These are phyloP conservation scores for Microcaecilia unicolor DNA, from an alignment of 2,797 vertebrate species.

Conservation along the genomic window DNA sequence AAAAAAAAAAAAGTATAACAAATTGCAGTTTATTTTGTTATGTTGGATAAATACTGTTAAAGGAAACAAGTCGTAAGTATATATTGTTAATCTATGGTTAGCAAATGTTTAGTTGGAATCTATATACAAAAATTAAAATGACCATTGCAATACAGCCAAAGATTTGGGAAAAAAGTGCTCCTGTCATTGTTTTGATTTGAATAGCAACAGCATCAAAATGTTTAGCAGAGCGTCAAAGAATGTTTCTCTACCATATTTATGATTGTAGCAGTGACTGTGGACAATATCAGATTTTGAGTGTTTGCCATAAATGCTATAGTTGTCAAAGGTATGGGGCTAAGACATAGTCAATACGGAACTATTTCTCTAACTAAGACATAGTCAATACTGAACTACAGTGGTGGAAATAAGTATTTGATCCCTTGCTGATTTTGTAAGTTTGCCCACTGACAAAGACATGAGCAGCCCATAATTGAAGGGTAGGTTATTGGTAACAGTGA, in stretches of 20 bases:
- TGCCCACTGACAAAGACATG: no score
- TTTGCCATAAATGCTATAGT: not conserved
- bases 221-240: slow-evolving; percentile 10
- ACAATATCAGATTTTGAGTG: not conserved
- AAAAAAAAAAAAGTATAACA: slow-evolving; percentile 70
- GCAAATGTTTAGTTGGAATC: slow-evolving; percentile 83
- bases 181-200: slow-evolving; percentile 72
- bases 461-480: no score
- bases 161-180: slow-evolving; percentile 65
- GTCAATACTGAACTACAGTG: no score
- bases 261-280: not conserved
- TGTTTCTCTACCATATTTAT: slow-evolving; percentile 2
- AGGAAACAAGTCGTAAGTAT: slow-evolving; percentile 73
- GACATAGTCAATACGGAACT: not conserved
- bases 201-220: slow-evolving; percentile 28
- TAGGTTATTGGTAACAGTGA: no score
- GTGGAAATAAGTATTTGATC: no score
- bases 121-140: slow-evolving; percentile 92
- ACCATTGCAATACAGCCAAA: slow-evolving; percentile 81
- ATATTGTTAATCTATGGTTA: slow-evolving; percentile 84
- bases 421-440: no score
- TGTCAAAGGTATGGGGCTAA: accelerated
- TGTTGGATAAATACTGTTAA: slow-evolving; percentile 83
- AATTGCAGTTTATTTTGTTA: slow-evolving; percentile 96
- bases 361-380: no score